phyloP scores from a whole-genome alignment of 2,888 invertebrate species.

The Macrophya alboannulata region DNA sequence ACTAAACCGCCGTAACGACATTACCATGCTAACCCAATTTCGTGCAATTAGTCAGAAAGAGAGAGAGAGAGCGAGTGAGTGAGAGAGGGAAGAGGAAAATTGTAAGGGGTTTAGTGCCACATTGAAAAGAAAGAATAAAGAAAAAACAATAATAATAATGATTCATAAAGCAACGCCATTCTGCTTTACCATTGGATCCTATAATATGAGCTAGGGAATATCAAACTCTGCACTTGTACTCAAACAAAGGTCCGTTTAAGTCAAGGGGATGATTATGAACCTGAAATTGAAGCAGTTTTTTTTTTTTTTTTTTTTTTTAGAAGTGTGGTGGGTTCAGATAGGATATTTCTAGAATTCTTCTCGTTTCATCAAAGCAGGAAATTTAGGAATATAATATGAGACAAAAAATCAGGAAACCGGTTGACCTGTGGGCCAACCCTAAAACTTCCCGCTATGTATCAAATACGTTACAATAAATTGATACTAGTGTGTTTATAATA shows the following conservation, averaged over 20 bases:
- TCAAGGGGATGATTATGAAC: not conserved
- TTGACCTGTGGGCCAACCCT: no score
- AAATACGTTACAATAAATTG: no score
- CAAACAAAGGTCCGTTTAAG: not conserved
- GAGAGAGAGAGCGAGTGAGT: not conserved
- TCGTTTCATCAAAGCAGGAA: no score
- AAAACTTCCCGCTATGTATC: no score
- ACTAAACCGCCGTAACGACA: conserved; percentile 16
- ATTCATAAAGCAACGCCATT: conserved; percentile 7
- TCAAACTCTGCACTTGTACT: not conserved
- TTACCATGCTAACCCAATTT: conserved; percentile 49
- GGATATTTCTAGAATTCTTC: no score
- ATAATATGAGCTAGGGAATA: not conserved
- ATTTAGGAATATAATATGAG: no score
- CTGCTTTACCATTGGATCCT: not conserved
- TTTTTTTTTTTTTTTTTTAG: no score
- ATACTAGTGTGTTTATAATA: no score
- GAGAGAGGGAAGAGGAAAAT: not conserved
- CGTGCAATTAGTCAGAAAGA: conserved; percentile 39
- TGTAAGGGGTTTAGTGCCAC: conserved; percentile 11
- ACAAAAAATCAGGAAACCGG: no score
- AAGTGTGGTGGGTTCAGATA: no score
- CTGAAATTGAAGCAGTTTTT: not conserved
- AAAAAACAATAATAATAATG: not conserved
- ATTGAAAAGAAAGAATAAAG: not conserved